Base-by-base conservation (phyloP, 2,888 invertebrate species). In the Drosophila leonis region DNA sequence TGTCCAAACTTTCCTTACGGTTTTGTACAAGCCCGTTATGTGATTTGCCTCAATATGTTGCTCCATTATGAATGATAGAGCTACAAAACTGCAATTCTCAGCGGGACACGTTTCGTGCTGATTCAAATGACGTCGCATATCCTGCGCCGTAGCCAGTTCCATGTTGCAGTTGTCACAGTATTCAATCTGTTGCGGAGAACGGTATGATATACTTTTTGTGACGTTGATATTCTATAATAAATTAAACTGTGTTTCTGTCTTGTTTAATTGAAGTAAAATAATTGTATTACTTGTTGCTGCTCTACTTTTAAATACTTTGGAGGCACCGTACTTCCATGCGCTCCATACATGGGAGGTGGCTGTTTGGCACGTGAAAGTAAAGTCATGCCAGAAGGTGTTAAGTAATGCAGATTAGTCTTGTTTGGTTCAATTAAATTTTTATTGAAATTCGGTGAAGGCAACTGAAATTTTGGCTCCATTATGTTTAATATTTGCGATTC, bases 31-130 rank as follows among this genome's bases (percentile, higher is more conserved):
- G 0, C 98, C 98, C n/a, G 96, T 95, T 8, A 94, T 94, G 92
- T 98, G 98, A 93, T 98, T 97, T 94, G 96, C 95, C 91, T 95
- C 94, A 78, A 97, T 95, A 90, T 98, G 98, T 80, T 95, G 95
- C 70, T 96, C 95, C 15, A 98, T 95, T 3, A 98, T 94, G 91
- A 95, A 95, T 4, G 83, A 63, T 49, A 90, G 70, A 5, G 90
- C 91, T 0, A 71, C 65, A 48, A 87, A 91, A 4, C 66, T 75
- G 90, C 98, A 98, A 15, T 96, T 96, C 83, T 97, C 97, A 59
- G 96, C 95, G 57, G 95, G 96, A 91, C 98, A 98, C 92, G 94
- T 94, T 92, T 95, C 94, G 93, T 98, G 98, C 83, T 96, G 95
- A n/a, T 93, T 93, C 75, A 95, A 93, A 92, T 98, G 98, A 54